Evolutionary conservation across 2,113 vertebrate species (phyloP), one percentile per base, ranked within the genome.

Genomic region (Limnothrissa miodon): DNA sequence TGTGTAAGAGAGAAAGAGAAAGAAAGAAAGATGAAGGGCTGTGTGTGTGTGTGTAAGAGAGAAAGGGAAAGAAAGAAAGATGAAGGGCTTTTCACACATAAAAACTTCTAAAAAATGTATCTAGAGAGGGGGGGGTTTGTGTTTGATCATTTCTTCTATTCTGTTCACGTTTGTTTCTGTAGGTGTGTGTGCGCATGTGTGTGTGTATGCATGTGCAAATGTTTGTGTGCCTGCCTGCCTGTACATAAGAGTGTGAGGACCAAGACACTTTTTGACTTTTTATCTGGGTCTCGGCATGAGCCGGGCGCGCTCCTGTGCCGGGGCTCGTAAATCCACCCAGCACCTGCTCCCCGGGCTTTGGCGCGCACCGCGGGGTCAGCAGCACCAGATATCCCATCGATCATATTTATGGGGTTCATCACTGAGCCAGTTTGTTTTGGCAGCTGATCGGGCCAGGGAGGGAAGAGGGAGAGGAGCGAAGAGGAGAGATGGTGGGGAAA

Each of bases 321-420:
- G 46, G 59, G 79, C 86, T 80, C 80, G 84, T 93, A 93, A 93
- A 94, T 94, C 92, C 87, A 83, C 89, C 85, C 87, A 89, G 91
- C 92, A 94, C 93, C 92, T 94, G 93, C 90, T 92, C 90, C 89
- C 90, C 82, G 81, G 85, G 86, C 92, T 86, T 89, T 56, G 87
- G 85, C 83, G 42, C 88, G 81, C 87, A 90, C 90, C 91, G 92
- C 92, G 92, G 92, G 93, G 93, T 93, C 93, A 94, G 86, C 89
- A 81, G 84, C 86, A 78, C 84, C 87, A 86, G 86, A 93, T 92
- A 90, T 89, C 89, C 91, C 88, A 92, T 93, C 89, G 85, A 91
- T 93, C 92, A 93, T 91, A 91, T 94, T 94, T 94, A 92, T 93
- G 90, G 90, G 86, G 85, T 89, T 91, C 90, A 91, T 92, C 92